phyloP scores from a whole-genome alignment of 2,888 invertebrate genomes.

The Cistogaster globosa region DNA sequence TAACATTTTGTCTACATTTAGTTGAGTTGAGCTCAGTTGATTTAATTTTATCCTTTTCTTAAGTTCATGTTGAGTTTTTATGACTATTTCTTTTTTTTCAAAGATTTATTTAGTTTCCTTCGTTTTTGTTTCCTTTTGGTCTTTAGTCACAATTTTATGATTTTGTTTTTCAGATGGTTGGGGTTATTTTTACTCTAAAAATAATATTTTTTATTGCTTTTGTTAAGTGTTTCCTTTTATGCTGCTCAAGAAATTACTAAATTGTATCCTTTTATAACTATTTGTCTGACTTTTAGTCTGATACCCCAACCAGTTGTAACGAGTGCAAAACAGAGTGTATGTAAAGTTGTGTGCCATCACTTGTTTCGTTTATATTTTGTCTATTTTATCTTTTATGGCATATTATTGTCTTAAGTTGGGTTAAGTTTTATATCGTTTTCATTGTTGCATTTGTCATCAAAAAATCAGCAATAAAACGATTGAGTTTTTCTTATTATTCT shows the following conservation, averaged over 20 bases:
- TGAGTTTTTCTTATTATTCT: background rate
- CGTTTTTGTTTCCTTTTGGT: no score
- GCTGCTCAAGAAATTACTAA: slow-evolving; percentile 24
- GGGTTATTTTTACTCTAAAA: no score
- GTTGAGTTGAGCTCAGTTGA: no score
- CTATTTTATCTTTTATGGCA: slow-evolving; percentile 22
- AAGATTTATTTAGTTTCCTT: no score
- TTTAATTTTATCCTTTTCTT: no score
- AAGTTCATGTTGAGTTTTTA: no score
- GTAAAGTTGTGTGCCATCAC: slow-evolving; percentile 5
- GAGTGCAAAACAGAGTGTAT: background rate
- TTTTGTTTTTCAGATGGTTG: no score
- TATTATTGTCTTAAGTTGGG: slow-evolving; percentile 36
- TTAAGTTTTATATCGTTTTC: background rate
- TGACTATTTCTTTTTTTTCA: no score
- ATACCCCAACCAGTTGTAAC: background rate
- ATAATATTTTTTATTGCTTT: no score
- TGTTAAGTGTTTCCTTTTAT: no score
- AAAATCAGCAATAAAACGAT: background rate
- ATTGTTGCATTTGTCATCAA: slow-evolving; percentile 31
- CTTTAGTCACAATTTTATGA: no score
- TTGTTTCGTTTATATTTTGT: background rate
- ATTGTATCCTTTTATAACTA: slow-evolving; percentile 6
- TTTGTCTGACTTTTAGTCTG: background rate
- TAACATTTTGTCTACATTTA: no score